Percentiles rank a stretch among this genome's conserved stretches.
phyloP scores from a whole-genome alignment of 2,888 invertebrate species.

The Sarcophaga subvicina region DNA sequence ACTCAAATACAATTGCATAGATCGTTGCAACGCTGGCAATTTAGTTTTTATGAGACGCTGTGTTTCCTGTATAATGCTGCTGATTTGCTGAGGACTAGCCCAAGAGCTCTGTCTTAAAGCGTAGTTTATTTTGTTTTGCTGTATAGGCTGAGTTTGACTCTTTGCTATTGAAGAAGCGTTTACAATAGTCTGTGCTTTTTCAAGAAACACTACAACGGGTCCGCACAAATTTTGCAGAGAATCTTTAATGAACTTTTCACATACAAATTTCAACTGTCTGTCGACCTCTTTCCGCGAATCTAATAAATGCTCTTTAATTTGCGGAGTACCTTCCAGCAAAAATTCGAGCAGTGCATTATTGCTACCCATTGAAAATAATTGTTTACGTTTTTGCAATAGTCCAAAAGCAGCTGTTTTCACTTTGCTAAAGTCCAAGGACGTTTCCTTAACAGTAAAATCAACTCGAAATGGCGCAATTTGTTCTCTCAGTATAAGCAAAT shows the following conservation, averaged over 20 bases:
- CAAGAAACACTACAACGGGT: conserved; percentile 88
- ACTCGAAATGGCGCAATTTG: conserved; percentile 99
- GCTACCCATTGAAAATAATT: conserved; percentile 92
- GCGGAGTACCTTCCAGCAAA: conserved; percentile 94
- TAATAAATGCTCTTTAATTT: conserved; percentile 94
- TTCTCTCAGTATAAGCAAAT: conserved; percentile 96
- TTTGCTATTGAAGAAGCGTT: conserved; percentile 61
- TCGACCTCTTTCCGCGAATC: conserved; percentile 99
- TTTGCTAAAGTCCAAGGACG: conserved; percentile 95
- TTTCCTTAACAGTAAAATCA: conserved; percentile 96
- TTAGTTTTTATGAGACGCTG: conserved; percentile 90
- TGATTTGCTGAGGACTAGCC: conserved; percentile 88
- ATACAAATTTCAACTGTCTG: conserved; percentile 92
- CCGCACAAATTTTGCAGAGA: conserved; percentile 89
- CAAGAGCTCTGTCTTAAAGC: conserved; percentile 83
- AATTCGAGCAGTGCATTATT: conserved; percentile 97
- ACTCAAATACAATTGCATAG: conserved; percentile 97
- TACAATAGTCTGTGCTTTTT: conserved; percentile 84
- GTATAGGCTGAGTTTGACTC: conserved; percentile 36
- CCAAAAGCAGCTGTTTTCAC: conserved; percentile 93
- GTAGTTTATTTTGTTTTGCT: conserved; percentile 75
- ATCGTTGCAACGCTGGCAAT: conserved; percentile 90
- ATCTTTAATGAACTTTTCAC: conserved; percentile 93
- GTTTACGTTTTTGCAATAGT: conserved; percentile 88
- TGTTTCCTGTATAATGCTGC: conserved; percentile 88